Evolutionary conservation across 2,113 vertebrate genomes (phyloP), one percentile per base, ranked within the genome.

Genomic region (Epinephelus lanceolatus): DNA sequence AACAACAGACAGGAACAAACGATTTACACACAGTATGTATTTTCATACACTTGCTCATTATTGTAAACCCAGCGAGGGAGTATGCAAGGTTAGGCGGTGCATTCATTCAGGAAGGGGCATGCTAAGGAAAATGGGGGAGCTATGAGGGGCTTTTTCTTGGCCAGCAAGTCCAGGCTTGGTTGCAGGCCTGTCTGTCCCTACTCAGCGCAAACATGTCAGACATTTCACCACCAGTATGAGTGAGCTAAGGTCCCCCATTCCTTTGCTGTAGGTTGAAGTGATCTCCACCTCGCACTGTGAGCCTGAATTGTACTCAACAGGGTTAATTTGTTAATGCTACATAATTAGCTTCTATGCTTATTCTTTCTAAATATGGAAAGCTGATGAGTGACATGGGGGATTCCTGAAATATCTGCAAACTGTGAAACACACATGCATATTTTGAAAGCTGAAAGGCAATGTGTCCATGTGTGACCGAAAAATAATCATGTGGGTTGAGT

Each of bases 81-180:
- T 27, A 42, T 69, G 52, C 49, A 59, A 51, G 71, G 61, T 81
- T 3, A 73, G 68, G 87, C 83, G 65, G 66, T 69, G 5, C 86
- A 80, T 86, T 87, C 84, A 92, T 82, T 89, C 87, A 91, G 86
- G 86, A 86, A 83, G 76, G 72, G 65, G 76, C 80, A 74, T 81
- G 72, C 86, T 74, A 13, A 77, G 80, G 76, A 91, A 93, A 91
- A 92, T 84, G 83, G 78, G 85, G 90, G 81, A 73, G 84, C 86
- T 85, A 72, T 89, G 85, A 90, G 90, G 94, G 90, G 79, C 88
- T 93, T 91, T 94, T 93, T 91, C 89, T 94, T 90, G 90, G 91
- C 92, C 91, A 85, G 92, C 94, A 95, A 91, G 94, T 93, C 94
- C 92, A 90, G 95, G 91, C 94, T 94, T 94, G 94, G 90, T 94